These are phyloP conservation scores for Balaeniceps rex DNA, from an alignment of 2,113 vertebrate species.

Conservation along the genomic window DNA sequence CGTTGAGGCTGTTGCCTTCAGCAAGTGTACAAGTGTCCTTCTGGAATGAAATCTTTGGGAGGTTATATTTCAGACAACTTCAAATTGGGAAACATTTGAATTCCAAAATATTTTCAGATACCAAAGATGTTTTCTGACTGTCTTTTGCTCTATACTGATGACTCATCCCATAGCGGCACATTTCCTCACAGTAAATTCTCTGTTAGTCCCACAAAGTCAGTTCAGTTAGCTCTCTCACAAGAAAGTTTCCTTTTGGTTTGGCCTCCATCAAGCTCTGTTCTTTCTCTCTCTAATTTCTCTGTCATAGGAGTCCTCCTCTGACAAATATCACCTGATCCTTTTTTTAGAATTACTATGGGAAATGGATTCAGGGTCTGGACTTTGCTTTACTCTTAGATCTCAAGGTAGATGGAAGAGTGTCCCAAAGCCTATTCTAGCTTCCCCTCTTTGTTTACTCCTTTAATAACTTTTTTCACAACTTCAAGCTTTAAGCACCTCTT, in stretches of 20 bases:
- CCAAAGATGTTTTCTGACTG: neutral
- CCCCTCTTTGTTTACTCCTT: neutral
- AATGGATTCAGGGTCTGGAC: neutral
- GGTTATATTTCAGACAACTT: neutral
- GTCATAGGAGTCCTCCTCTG: neutral
- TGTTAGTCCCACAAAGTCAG: neutral
- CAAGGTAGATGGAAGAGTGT: neutral
- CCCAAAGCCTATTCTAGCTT: neutral
- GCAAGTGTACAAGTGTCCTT: neutral
- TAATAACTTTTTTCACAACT: neutral
- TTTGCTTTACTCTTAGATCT: neutral
- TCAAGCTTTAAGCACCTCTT: neutral
- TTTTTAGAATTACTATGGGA: neutral
- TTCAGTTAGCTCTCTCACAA: neutral
- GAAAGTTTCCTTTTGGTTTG: neutral
- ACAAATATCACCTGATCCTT: neutral
- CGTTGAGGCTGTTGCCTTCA: neutral
- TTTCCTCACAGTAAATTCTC: neutral
- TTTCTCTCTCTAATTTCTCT: neutral
- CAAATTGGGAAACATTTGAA: neutral
- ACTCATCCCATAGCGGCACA: neutral
- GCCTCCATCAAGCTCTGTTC: neutral
- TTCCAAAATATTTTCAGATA: neutral
- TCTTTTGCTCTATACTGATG: neutral
- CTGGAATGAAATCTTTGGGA: neutral